Percentiles rank a stretch among this genome's conserved stretches.
These are phyloP conservation scores for Dendrolimus houi DNA, from an alignment of 2,888 invertebrate genomes.

Conservation along the genomic window DNA sequence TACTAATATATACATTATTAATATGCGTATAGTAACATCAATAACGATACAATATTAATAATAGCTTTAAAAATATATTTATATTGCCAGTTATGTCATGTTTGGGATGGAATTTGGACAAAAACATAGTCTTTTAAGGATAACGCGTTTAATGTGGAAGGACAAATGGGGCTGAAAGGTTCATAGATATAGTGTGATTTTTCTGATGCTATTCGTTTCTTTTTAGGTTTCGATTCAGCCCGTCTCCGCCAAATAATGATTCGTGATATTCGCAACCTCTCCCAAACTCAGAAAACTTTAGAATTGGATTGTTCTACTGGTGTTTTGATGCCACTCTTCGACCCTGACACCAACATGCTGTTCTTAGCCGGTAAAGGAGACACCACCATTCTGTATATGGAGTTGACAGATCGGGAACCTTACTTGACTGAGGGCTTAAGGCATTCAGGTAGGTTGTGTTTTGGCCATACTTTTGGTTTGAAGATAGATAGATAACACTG, in stretches of 20 bases:
- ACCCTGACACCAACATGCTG: slow-evolving; percentile 95
- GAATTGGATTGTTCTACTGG: slow-evolving; percentile 92
- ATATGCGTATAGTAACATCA: too few relatives aligned
- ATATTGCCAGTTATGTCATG: too few relatives aligned
- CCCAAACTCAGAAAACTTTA: slow-evolving; percentile 84
- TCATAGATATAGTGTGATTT: not conserved
- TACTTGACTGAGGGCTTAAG: slow-evolving; percentile 91
- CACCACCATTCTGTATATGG: slow-evolving; percentile 92
- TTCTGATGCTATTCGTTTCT: not conserved
- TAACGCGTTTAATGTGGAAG: too few relatives aligned
- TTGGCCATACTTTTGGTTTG: too few relatives aligned
- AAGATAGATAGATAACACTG: too few relatives aligned
- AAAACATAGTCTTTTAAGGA: too few relatives aligned
- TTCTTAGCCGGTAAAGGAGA: slow-evolving; percentile 97
- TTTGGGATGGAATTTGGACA: too few relatives aligned
- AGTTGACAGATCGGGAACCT: slow-evolving; percentile 92
- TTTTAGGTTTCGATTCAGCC: slow-evolving; percentile 86
- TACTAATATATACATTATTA: too few relatives aligned
- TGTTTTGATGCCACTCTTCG: slow-evolving; percentile 93
- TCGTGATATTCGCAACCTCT: slow-evolving; percentile 89
- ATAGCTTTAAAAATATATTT: too few relatives aligned
- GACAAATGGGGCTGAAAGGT: too few relatives aligned
- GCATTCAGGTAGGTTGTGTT: slow-evolving; percentile 78
- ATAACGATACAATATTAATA: too few relatives aligned
- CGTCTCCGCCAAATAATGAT: slow-evolving; percentile 92